Base-by-base conservation (phyloP, 2,113 vertebrate genomes). In the Microcebus lehilahytsara region DNA sequence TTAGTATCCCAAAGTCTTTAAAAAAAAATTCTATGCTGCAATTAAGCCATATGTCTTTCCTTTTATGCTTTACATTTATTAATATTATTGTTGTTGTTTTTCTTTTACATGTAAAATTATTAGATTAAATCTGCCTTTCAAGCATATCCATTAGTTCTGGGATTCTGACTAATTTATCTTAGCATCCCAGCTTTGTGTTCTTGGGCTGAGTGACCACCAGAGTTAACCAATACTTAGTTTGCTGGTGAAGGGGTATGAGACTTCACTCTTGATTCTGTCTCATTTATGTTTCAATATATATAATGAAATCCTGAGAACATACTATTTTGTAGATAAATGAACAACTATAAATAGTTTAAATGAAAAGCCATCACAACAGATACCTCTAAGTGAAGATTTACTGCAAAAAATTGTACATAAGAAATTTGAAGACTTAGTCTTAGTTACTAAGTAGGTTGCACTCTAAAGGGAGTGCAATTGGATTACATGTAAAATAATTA, bases 381-480 rank as follows among this genome's bases (percentile, higher is more conserved):
- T 74, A 72, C 10, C 60, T 89, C 34, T 58, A 81, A 9, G 22
- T 84, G 37, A 77, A 72, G 23, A 78, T 78, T 75, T 60, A 66
- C 16, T 85, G 13, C 53, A 85, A 85, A 67, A 94, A 67, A 13
- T 17, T 69, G 0, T 56, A 34, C 42, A 27, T 74, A 56, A 74
- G 37, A 95, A 51, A 91, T 85, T 89, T 86, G 17, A 95, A 93
- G 20, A 72, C 19, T 83, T 77, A 74, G 34, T 88, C 10, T 91
- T 13, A 67, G 40, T 69, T 93, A 58, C 6, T 64, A 69, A 78
- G 22, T 49, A 42, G 8, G 78, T 94, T 95, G 51, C 9, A 51
- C 17, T 94, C 30, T 90, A 77, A 95, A 86, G 6, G 80, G 0
- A 53, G 10, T 86, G 16, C n/a, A 86, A 4, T 79, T 90, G 91